phyloP scores from a whole-genome alignment of 2,797 vertebrate species.

The Tarsius wallacei region DNA sequence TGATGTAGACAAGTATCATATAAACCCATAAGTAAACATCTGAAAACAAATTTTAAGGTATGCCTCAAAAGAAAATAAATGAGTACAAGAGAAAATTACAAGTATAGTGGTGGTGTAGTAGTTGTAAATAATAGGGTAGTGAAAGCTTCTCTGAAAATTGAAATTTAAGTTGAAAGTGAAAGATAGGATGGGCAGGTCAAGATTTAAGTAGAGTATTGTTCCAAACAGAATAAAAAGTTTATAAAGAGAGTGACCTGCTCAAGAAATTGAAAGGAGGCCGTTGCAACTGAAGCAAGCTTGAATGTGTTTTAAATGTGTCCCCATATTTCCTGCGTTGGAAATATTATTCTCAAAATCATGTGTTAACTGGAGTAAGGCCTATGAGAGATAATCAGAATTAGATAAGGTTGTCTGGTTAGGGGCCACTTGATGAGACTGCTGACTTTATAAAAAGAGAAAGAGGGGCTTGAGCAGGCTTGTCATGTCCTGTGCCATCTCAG shows the following conservation, averaged over 20 bases:
- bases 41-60: neutral
- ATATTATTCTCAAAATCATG: neutral
- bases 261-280: neutral
- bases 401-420: too few relatives aligned
- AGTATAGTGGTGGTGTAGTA: rapidly evolving
- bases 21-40: neutral
- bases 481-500: neutral
- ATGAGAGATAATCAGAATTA: neutral
- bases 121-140: too few relatives aligned
- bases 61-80: neutral
- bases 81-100: neutral
- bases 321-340: neutral
- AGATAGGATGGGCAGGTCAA: neutral
- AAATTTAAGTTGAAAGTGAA: neutral
- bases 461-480: neutral
- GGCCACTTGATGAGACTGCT: neutral
- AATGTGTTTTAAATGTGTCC: neutral
- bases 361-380: too few relatives aligned
- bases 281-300: neutral
- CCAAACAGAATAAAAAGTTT: neutral
- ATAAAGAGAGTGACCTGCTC: neutral
- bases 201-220: neutral
- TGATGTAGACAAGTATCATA: neutral
- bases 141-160: neutral
- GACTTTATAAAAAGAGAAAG: neutral